phyloP scores from a whole-genome alignment of 2,888 invertebrate species.

The Tetragnatha montana region DNA sequence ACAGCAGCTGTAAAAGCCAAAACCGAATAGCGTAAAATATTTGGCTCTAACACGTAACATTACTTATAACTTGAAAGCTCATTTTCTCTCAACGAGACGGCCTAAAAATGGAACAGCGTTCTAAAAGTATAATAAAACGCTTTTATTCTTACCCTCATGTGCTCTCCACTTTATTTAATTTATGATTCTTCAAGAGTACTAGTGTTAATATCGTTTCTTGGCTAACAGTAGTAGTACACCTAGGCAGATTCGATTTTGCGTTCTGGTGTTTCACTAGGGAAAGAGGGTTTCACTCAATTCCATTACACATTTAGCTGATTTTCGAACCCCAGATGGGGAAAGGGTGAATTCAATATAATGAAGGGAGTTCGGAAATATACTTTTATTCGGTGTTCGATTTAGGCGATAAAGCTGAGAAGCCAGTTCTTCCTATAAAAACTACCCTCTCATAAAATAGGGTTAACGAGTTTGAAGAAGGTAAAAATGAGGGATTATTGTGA shows the following conservation, averaged over 20 bases:
- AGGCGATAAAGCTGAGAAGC: conserved; percentile 11
- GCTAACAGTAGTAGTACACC: not conserved
- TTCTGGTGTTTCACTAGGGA: not conserved
- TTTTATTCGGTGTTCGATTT: conserved; percentile 16
- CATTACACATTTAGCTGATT: not conserved
- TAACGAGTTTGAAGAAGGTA: too few relatives aligned
- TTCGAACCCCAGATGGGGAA: not conserved
- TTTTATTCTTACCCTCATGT: not conserved
- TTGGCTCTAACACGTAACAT: not conserved
- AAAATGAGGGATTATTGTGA: too few relatives aligned
- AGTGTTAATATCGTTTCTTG: not conserved
- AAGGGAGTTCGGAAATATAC: conserved; percentile 4
- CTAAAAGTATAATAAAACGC: not conserved
- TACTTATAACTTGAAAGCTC: not conserved
- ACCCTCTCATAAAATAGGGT: too few relatives aligned
- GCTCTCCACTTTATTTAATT: not conserved
- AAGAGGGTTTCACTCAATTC: not conserved
- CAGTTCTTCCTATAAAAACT: not conserved
- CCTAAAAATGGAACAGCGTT: not conserved
- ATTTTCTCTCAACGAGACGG: not conserved
- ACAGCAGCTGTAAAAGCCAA: too few relatives aligned
- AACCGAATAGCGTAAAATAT: too few relatives aligned
- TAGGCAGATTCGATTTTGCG: not conserved
- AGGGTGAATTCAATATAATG: conserved; percentile 21
- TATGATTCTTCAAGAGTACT: not conserved